Evolutionary conservation across 2,797 vertebrate genomes (phyloP), one percentile per base, ranked within the genome.

Genomic region (Crax fasciolata): DNA sequence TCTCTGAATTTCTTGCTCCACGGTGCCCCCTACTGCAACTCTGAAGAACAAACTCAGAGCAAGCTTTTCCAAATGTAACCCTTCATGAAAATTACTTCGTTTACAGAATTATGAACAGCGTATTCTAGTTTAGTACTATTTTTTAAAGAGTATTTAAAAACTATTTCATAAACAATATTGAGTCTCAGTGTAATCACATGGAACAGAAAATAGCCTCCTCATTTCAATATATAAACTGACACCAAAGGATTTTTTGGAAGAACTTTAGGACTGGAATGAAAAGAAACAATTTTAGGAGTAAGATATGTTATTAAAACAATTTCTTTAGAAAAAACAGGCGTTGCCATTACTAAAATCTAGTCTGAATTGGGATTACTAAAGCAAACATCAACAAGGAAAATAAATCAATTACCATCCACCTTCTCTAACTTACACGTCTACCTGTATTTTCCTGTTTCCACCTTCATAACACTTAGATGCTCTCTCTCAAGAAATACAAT

Each of bases 141-240:
- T 35, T 8, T 35, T 35, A 35, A 6, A 5, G 35, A 68, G 11
- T 25, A 65, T 75, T 49, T 76, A 44, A 41, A 44, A 71, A 21
- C 35, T 30, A 44, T 35, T 55, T 68, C 39, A n/a, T 52, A 39
- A 38, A 30, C 4, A 4, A 41, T 52, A 58, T 5, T 11, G 19
- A 35, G 25, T 18, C 11, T 38, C 51, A 63, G 0, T 4, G 44
- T 18, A 70, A 44, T 48, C n/a, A 21, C 0, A 0, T 16, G 16
- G 19, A 58, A 68, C 13, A 35, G 65, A 72, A 81, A 76, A 89
- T 1, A 76, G 65, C 27, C 20, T 54, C 52, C 71, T 9, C 11
- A 16, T 55, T 81, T 39, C 46, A 44, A 54, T 12, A 30, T 6
- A 52, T 18, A 79, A 91, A 90, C 18, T 7, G 27, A 48, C 19